phyloP scores from a whole-genome alignment of 2,113 vertebrate species.

The Pogona vitticeps region DNA sequence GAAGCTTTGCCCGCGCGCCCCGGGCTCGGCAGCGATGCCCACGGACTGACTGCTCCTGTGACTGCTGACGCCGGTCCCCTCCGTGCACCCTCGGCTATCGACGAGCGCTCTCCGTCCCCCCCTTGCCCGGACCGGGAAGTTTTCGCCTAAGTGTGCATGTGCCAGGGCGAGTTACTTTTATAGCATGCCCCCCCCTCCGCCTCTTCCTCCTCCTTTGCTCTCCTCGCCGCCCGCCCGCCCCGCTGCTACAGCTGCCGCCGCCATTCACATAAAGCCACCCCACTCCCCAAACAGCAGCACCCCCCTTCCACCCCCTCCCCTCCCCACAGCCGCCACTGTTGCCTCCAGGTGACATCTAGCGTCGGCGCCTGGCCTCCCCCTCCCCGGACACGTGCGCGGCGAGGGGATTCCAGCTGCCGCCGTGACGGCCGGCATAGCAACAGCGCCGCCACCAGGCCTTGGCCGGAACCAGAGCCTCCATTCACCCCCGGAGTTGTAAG shows the following conservation, averaged over 20 bases:
- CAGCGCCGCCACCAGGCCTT: constrained; percentile 50
- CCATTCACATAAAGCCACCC: neutral
- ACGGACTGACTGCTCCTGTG: neutral
- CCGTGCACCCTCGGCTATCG: constrained; percentile 25
- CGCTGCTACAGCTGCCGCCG: neutral
- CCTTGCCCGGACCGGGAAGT: neutral
- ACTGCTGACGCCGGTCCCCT: neutral
- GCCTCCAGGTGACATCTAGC: constrained; percentile 74
- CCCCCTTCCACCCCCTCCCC: constrained; percentile 61
- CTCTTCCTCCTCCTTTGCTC: neutral
- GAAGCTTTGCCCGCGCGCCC: neutral
- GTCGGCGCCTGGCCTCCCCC: constrained; percentile 53
- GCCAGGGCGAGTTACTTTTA: constrained; percentile 24
- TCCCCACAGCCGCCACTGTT: constrained; percentile 30
- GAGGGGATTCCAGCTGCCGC: constrained; percentile 26
- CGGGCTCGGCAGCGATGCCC: neutral
- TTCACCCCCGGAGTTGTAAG: neutral
- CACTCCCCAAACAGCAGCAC: neutral
- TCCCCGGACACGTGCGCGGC: constrained; percentile 43
- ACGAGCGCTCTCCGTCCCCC: neutral
- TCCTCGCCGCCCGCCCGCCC: neutral
- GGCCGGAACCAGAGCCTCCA: neutral
- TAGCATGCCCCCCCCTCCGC: neutral
- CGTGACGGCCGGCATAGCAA: neutral
- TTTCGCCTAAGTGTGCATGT: constrained; percentile 34